Evolutionary conservation across 1,140 invertebrate genomes (phyloP).

Genomic region (Drosophila ananassae): DNA sequence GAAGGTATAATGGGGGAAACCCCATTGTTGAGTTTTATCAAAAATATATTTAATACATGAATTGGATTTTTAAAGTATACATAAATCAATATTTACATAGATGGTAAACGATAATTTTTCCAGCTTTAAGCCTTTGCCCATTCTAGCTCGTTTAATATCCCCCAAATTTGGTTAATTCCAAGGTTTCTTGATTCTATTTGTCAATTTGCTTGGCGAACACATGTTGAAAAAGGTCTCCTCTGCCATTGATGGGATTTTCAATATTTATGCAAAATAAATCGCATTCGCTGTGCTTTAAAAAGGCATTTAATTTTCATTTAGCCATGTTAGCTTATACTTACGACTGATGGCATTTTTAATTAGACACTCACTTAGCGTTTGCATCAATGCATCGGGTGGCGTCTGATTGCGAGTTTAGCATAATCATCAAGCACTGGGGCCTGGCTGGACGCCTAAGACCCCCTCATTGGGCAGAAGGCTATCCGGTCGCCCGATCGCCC

Average conservation of each 20-base stretch:
- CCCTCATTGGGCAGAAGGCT: slow-evolving; percentile 58
- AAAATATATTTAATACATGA: slow-evolving; percentile 1
- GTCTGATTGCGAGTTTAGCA: slow-evolving; percentile 32
- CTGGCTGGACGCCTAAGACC: slow-evolving; percentile 42
- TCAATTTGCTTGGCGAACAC: slow-evolving; percentile 27
- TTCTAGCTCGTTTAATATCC: slow-evolving; percentile 16
- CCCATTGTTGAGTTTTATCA: slow-evolving; percentile 10
- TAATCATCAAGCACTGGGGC: slow-evolving; percentile 19
- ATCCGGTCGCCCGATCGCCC: slow-evolving; percentile 27
- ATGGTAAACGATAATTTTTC: slow-evolving; percentile 7
- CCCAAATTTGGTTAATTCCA: slow-evolving; percentile 16
- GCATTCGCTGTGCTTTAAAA: slow-evolving; percentile 37
- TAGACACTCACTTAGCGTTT: slow-evolving; percentile 46
- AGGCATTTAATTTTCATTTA: slow-evolving; percentile 59
- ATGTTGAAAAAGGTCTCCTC: slow-evolving; percentile 28
- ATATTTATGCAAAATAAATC: slow-evolving; percentile 34
- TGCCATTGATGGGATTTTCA: slow-evolving; percentile 2
- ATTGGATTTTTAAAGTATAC: not conserved
- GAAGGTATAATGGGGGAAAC: slow-evolving; percentile 36
- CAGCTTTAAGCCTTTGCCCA: not conserved
- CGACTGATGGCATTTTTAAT: slow-evolving; percentile 76
- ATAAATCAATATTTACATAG: not conserved
- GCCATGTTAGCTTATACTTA: slow-evolving; percentile 48
- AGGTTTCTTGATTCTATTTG: slow-evolving; percentile 24
- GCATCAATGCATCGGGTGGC: slow-evolving; percentile 13